Evolutionary conservation across 2,888 invertebrate genomes (phyloP).

Genomic region (Atethmia centrago): DNA sequence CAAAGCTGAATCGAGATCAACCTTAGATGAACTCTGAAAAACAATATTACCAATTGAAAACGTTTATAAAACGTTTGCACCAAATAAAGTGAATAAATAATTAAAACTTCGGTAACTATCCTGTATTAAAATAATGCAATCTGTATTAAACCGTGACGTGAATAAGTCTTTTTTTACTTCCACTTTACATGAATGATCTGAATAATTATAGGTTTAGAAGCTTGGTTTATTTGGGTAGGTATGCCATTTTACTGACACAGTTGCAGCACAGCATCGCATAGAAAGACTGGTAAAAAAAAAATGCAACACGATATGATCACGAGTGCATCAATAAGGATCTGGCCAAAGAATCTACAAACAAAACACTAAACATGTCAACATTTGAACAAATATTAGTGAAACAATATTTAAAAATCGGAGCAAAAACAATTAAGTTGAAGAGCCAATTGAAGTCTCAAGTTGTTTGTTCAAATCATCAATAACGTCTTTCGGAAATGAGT

Average conservation of each 20-base stretch:
- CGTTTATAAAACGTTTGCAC: background rate
- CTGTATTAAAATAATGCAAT: background rate
- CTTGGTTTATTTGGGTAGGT: background rate
- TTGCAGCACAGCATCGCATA: background rate
- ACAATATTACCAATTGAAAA: slow-evolving; percentile 1
- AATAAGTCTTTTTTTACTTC: no score
- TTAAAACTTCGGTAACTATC: background rate
- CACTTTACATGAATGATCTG: no score
- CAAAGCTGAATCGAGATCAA: slow-evolving; percentile 32
- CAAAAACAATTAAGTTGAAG: slow-evolving; percentile 34
- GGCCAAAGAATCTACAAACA: slow-evolving; percentile 31
- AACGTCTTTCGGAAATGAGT: slow-evolving; percentile 32
- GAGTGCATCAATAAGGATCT: slow-evolving; percentile 21
- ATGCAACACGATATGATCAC: background rate
- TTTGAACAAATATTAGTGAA: slow-evolving; percentile 51
- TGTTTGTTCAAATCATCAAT: slow-evolving; percentile 36
- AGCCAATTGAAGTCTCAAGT: slow-evolving; percentile 28
- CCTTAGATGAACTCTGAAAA: slow-evolving; percentile 29
- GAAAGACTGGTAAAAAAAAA: slow-evolving; percentile 15
- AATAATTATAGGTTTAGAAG: background rate
- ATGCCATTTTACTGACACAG: background rate
- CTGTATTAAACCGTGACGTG: background rate
- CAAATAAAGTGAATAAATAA: background rate
- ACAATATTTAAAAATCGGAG: slow-evolving; percentile 35
- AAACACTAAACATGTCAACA: slow-evolving; percentile 60